Evolutionary conservation across 1,140 invertebrate genomes (phyloP).

Genomic region (Sitophilus oryzae): DNA sequence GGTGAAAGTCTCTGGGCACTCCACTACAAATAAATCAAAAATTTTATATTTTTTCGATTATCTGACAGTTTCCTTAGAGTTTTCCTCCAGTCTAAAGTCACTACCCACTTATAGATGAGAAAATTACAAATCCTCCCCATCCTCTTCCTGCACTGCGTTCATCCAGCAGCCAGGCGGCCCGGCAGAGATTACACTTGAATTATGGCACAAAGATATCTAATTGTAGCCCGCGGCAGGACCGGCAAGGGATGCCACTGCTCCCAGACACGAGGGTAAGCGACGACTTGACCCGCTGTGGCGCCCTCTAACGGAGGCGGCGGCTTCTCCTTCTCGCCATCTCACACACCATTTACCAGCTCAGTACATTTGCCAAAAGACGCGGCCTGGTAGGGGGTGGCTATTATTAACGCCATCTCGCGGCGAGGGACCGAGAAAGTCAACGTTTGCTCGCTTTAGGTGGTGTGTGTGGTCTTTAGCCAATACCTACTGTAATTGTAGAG

Average conservation of each 20-base stretch:
- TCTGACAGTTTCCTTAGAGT: too few species aligned
- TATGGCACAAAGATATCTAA: conserved; percentile 45
- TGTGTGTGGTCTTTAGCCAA: too few species aligned
- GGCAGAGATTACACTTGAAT: conserved; percentile 44
- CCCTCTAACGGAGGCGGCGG: conserved; percentile 32
- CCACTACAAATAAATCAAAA: too few species aligned
- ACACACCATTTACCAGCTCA: conserved; percentile 41
- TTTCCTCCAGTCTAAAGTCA: too few species aligned
- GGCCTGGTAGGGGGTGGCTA: conserved; percentile 3
- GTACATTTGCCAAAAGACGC: conserved; percentile 40
- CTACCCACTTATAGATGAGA: too few species aligned
- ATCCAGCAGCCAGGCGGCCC: conserved; percentile 2
- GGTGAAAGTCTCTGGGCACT: too few species aligned
- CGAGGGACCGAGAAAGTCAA: conserved; percentile 36
- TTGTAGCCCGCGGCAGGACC: conserved; percentile 39
- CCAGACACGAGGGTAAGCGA: too few species aligned
- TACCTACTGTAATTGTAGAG: too few species aligned
- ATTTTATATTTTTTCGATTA: too few species aligned
- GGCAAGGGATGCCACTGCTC: too few species aligned
- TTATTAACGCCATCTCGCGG: conserved; percentile 38
- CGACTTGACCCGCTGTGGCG: conserved; percentile 14
- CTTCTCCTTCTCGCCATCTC: conserved; percentile 18
- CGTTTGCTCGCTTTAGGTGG: conserved; percentile 36
- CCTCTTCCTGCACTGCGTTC: too few species aligned
- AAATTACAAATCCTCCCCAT: too few species aligned